These are phyloP conservation scores for Odontocolon sp. DNA, from an alignment of 2,888 invertebrate genomes.

Conservation along the genomic window DNA sequence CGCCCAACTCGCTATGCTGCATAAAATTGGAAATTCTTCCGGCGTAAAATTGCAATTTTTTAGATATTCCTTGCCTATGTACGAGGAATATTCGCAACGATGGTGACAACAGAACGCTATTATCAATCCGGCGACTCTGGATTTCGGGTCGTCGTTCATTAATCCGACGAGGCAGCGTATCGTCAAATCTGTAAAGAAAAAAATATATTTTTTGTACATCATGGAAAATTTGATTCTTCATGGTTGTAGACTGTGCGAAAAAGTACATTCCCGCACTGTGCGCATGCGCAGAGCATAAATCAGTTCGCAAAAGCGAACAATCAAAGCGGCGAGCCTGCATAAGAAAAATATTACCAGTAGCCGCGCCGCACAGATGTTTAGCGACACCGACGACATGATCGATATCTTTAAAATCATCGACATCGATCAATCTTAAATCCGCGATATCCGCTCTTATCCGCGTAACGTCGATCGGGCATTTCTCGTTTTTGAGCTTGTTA, in stretches of 20 bases:
- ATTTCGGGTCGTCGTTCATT: conserved; percentile 72
- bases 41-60: conserved; percentile 82
- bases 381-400: conserved; percentile 86
- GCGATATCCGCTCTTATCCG: conserved; percentile 91
- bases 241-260: not conserved
- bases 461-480: conserved; percentile 81
- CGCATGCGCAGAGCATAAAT: too few relatives aligned
- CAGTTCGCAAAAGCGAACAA: not conserved
- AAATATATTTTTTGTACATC: not conserved
- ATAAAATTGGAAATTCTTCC: conserved; percentile 88
- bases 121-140: conserved; percentile 83
- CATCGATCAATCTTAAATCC: conserved; percentile 86
- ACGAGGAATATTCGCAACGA: conserved; percentile 88
- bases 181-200: conserved; percentile 84
- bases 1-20: conserved; percentile 94
- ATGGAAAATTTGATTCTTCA: not conserved
- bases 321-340: not conserved
- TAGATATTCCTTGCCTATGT: conserved; percentile 86
- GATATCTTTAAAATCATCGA: conserved; percentile 81
- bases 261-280: too few relatives aligned
- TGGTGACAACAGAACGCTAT: conserved; percentile 97
- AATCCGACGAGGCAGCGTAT: conserved; percentile 85
- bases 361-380: conserved; percentile 95
- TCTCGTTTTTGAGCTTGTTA: conserved; percentile 83
- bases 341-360: conserved; percentile 85